phyloP scores from a whole-genome alignment of 2,113 vertebrate genomes.

The Callopanchax toddi region DNA sequence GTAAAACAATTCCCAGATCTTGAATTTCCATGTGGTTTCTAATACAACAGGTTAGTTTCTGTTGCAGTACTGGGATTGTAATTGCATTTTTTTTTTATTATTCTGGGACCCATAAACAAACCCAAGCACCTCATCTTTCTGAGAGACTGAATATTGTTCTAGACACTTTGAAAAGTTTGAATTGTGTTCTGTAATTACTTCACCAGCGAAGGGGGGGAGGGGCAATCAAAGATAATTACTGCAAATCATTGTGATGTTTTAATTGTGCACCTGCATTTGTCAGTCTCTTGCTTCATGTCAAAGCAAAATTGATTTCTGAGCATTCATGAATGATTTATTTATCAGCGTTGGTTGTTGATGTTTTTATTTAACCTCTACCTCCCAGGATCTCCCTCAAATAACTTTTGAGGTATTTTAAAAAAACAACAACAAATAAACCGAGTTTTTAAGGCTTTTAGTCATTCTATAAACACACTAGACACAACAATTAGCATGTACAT shows the following conservation, averaged over 20 bases:
- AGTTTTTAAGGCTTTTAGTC: too few relatives aligned
- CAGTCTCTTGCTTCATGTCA: conserved; percentile 16
- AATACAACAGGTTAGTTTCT: too few relatives aligned
- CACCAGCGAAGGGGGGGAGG: conserved; percentile 36
- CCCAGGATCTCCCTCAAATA: neutral
- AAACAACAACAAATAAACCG: neutral
- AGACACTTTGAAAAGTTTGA: conserved; percentile 59
- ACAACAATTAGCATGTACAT: conserved; percentile 21
- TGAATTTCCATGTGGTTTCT: too few relatives aligned
- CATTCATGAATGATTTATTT: conserved; percentile 12
- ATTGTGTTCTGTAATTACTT: conserved; percentile 58
- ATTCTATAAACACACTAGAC: too few relatives aligned
- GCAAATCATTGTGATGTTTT: conserved; percentile 65
- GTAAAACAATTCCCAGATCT: too few relatives aligned
- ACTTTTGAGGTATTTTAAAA: neutral
- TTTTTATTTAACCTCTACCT: neutral
- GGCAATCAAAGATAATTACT: conserved; percentile 77
- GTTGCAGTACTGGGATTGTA: neutral
- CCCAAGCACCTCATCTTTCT: conserved; percentile 14
- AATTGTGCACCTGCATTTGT: conserved; percentile 70
- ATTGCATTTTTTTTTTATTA: neutral
- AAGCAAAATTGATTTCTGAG: conserved; percentile 10
- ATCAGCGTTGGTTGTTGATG: neutral
- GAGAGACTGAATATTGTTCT: conserved; percentile 44
- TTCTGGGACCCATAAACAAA: conserved; percentile 11